These are phyloP conservation scores for Salvelinus namaycush DNA, from an alignment of 2,113 vertebrate species.

Conservation along the genomic window DNA sequence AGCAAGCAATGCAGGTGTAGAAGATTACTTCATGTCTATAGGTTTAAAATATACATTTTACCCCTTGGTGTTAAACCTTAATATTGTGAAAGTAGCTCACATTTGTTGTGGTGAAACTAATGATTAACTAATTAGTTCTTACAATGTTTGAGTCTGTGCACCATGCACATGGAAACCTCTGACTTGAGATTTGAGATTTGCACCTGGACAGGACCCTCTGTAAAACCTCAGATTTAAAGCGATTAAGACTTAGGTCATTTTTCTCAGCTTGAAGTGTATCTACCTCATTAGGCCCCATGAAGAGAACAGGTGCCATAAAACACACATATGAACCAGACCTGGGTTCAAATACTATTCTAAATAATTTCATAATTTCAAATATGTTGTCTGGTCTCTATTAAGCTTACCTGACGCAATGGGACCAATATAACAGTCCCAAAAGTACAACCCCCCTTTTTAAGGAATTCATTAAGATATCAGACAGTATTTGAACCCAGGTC, in stretches of 20 bases:
- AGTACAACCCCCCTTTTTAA: too few relatives aligned
- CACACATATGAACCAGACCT: not conserved
- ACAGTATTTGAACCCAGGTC: not conserved
- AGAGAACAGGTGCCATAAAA: not conserved
- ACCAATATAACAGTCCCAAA: too few relatives aligned
- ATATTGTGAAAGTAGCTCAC: not conserved
- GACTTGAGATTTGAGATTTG: not conserved
- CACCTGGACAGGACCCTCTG: too few relatives aligned
- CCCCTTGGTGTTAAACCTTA: not conserved
- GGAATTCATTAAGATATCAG: not conserved
- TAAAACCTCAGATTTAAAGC: not conserved
- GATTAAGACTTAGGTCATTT: not conserved
- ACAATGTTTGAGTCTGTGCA: too few relatives aligned
- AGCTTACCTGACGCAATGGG: too few relatives aligned
- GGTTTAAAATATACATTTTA: not conserved
- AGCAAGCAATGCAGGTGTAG: too few relatives aligned
- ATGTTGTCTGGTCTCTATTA: too few relatives aligned
- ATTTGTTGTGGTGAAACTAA: too few relatives aligned
- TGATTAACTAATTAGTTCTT: too few relatives aligned
- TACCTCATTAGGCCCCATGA: slow-evolving; percentile 7
- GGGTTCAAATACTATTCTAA: too few relatives aligned
- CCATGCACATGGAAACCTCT: not conserved
- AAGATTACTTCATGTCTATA: not conserved
- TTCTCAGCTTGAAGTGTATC: not conserved
- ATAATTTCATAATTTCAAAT: too few relatives aligned